These are phyloP conservation scores for Columba janthina DNA, from an alignment of 2,113 vertebrate species.

Conservation along the genomic window DNA sequence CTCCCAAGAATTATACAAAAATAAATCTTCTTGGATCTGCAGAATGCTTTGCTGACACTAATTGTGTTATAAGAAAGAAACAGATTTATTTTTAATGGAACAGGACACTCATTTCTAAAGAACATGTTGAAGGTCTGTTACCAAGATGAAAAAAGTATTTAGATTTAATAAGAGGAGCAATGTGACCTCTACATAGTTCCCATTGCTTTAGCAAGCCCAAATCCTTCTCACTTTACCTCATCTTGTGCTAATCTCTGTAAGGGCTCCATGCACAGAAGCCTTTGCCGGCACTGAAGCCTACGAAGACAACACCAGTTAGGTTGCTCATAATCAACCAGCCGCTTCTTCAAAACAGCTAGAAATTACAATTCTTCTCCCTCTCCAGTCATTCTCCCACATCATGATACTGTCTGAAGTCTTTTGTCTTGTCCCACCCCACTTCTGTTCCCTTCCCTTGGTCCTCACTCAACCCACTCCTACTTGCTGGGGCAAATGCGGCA, in stretches of 20 bases:
- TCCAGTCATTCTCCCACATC: fast-evolving
- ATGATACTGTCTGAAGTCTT: neutral
- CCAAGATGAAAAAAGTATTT: constrained; percentile 24
- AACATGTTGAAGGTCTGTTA: neutral
- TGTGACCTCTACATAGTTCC: constrained; percentile 31
- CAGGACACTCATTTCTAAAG: constrained; percentile 38
- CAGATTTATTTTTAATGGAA: constrained; percentile 56
- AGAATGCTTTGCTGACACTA: constrained; percentile 59
- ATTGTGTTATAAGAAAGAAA: constrained; percentile 49
- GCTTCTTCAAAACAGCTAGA: neutral
- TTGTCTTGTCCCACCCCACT: neutral
- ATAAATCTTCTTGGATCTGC: constrained; percentile 24
- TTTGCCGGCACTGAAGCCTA: neutral
- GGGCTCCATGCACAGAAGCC: neutral
- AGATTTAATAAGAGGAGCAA: constrained; percentile 41
- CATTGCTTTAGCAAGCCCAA: constrained; percentile 22
- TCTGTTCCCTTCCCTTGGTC: neutral
- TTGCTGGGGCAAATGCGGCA: neutral
- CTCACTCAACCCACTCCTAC: neutral
- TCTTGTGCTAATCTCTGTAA: neutral
- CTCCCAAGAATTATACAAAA: constrained; percentile 49
- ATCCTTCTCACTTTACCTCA: constrained; percentile 36
- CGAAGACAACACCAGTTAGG: neutral
- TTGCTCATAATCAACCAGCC: neutral
- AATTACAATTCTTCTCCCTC: neutral